Evolutionary conservation across 2,113 vertebrate genomes (phyloP), one percentile per base, ranked within the genome.

Genomic region (Salminus brasiliensis): DNA sequence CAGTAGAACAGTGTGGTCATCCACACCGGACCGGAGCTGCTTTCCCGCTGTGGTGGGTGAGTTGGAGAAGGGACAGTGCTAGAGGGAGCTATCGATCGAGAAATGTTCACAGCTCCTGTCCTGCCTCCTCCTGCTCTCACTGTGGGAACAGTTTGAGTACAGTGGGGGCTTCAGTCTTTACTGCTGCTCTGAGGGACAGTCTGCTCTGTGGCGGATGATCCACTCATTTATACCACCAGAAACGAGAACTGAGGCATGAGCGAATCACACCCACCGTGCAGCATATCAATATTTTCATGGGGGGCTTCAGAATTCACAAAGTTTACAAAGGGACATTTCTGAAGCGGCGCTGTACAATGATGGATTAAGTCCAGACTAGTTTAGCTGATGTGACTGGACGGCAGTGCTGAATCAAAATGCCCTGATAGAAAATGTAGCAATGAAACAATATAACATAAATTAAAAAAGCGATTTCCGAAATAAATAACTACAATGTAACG

Each of bases 41-140:
- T 47, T 9, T 15, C 6, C 45, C 18, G 45, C n/a, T 71, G 67
- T 4, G 70, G 16, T 66, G 47, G 18, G 15, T 8, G 57, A 47
- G 66, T 27, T 77, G 47, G 29, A 81, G 62, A 78, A 68, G 75
- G 72, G 74, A 55, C 69, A 74, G 71, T 75, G 77, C 83, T 88
- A 86, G 85, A 86, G 85, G 82, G 81, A 86, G 86, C 86, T 83
- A 86, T 86, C 79, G 85, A 86, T 88, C 75, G 87, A 76, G 73
- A 88, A 76, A 88, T 78, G 74, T 71, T 59, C 72, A 72, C 53
- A 66, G 43, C 75, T 53, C 76, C 36, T 60, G 68, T 76, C 55
- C 66, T 43, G 32, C 72, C 12, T 72, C 45, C 43, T n/a, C 77
- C 69, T 71, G 72, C 76, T 81, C 79, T 52, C 45, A n/a, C 36